Base-by-base conservation (phyloP, 1,140 invertebrate genomes). In the Augochlora pura region DNA sequence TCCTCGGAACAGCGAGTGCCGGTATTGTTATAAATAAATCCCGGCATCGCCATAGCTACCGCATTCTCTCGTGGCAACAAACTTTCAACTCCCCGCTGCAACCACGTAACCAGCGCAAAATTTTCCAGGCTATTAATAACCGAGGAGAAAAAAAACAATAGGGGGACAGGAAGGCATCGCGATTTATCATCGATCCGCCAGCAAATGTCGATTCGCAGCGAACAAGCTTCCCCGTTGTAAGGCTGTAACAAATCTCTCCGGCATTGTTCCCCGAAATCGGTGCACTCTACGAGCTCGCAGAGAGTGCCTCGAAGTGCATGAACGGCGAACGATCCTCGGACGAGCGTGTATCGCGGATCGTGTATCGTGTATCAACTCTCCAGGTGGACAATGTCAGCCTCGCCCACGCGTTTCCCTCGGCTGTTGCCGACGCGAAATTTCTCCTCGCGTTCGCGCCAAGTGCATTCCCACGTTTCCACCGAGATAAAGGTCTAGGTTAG, bases 381-480 rank as follows among this genome's bases (percentile, higher is more conserved):
- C 54, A 57, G 54, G 54, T 57, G 54, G 54, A 57, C 54, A 62
- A 62, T 62, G 12, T 25, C 59, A 23, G 59, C 25, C 59, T 62
- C 59, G 59, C 59, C 23, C 59, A 27, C 59, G 59, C 59, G 10
- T 60, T 57, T 57, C 54, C 54, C 54, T 57, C 18, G 54, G n/a
- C 54, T 57, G 21, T 57, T n/a, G 7, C 54, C 54, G n/a, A 9
- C 21, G 54, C 54, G 54, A 57, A 57, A 57, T 57, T 57, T 57
- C 54, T 57, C 54, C 21, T 57, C 54, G 54, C 21, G 21, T n/a
- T n/a, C n/a, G 54, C 54, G 54, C 54, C 54, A 57, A 57, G 54
- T 57, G 54, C 54, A n/a, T 57, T 57, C 54, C n/a, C 54, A 57
- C 54, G 54, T 57, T 57, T 57, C 54, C 21, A 57, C 54, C 49